These are phyloP conservation scores for Zapus hudsonius DNA, from an alignment of 2,113 vertebrate genomes.

Conservation along the genomic window DNA sequence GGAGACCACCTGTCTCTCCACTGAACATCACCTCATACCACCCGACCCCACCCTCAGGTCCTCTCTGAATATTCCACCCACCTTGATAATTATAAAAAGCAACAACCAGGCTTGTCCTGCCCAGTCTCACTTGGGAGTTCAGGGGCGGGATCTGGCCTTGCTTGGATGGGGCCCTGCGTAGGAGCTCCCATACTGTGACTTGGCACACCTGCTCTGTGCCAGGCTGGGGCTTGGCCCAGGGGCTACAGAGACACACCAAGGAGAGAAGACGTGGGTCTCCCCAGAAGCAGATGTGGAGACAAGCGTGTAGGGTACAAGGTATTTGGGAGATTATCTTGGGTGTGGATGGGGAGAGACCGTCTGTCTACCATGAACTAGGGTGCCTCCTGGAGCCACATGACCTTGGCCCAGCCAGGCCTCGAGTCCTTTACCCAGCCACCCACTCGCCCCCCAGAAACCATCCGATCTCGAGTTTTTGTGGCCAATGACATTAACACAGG, in stretches of 20 bases:
- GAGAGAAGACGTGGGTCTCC: neutral
- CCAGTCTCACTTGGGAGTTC: neutral
- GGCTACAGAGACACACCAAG: neutral
- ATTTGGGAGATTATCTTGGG: neutral
- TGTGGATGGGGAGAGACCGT: neutral
- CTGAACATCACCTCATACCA: fast-evolving
- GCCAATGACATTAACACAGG: neutral
- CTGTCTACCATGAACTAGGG: neutral
- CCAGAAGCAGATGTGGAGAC: neutral
- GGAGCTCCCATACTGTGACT: fast-evolving
- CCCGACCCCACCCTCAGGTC: neutral
- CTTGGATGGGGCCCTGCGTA: too few relatives aligned
- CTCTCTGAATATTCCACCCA: neutral
- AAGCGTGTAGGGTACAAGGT: neutral
- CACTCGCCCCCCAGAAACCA: neutral
- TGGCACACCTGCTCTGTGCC: neutral
- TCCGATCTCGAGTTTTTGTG: neutral
- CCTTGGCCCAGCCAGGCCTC: neutral
- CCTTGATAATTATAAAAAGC: too few relatives aligned
- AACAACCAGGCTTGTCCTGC: neutral
- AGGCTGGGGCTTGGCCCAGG: neutral
- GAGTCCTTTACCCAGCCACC: neutral
- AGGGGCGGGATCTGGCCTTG: neutral
- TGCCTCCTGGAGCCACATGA: neutral
- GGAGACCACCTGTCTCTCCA: neutral